Evolutionary conservation across 2,113 vertebrate species (phyloP).

Genomic region (Pterocles orientalis): DNA sequence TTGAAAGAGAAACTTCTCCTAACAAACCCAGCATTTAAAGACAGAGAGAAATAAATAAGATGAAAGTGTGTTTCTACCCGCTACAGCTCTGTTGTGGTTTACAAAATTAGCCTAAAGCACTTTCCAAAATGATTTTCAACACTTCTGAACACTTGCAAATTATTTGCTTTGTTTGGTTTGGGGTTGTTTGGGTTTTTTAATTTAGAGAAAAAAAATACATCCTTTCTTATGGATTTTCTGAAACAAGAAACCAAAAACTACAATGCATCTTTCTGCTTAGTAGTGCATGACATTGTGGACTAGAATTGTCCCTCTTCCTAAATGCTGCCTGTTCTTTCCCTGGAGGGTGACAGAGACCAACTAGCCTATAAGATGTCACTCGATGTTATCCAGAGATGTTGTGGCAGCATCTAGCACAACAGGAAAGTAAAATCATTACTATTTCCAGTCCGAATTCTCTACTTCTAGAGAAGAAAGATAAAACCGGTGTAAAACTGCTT

Average conservation of each 20-base stretch:
- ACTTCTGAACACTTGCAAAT: conserved; percentile 29
- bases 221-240: neutral
- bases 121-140: conserved; percentile 29
- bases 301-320: neutral
- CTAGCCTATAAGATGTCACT: neutral
- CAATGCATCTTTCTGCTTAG: neutral
- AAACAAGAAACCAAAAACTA: neutral
- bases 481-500: neutral
- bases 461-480: neutral
- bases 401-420: neutral
- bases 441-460: neutral
- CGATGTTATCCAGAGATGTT: neutral
- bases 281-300: neutral
- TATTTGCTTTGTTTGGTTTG: conserved; percentile 10
- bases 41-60: neutral
- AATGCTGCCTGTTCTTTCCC: neutral
- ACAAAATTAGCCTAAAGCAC: conserved; percentile 15
- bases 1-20: neutral
- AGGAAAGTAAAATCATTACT: neutral
- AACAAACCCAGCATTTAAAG: conserved; percentile 20
- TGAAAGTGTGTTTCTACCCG: neutral
- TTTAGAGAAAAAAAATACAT: neutral
- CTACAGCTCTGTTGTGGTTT: conserved; percentile 33
- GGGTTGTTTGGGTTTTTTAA: neutral
- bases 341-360: neutral